phyloP scores from a whole-genome alignment of 2,113 vertebrate genomes.

The Gallinago jamesoni region DNA sequence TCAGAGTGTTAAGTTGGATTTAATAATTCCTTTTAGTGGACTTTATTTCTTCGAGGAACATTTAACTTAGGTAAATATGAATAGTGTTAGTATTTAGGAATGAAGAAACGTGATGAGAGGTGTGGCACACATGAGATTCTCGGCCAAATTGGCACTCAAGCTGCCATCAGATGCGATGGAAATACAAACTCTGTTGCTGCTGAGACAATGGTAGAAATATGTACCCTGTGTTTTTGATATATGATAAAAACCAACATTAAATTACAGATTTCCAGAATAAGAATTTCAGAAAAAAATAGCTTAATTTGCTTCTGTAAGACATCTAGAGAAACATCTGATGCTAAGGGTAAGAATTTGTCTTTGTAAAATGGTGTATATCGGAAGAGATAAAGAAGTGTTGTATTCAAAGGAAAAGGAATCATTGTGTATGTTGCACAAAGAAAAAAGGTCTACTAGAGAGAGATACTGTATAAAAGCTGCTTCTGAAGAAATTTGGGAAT shows the following conservation, averaged over 20 bases:
- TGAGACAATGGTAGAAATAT: background rate
- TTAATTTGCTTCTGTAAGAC: background rate
- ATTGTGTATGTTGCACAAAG: background rate
- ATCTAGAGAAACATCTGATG: background rate
- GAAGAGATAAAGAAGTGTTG: background rate
- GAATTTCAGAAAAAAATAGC: background rate
- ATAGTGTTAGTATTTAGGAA: background rate
- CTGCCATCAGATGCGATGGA: fast-evolving
- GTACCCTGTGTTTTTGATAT: background rate
- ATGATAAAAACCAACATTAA: background rate
- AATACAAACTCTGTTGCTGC: background rate
- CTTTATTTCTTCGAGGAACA: background rate
- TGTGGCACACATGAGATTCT: background rate
- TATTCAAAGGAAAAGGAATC: background rate
- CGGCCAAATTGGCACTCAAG: background rate
- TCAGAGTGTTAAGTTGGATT: background rate
- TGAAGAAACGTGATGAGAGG: background rate
- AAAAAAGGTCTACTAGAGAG: background rate
- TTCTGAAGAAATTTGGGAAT: background rate
- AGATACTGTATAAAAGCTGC: background rate
- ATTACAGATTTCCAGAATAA: background rate
- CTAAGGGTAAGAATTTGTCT: background rate
- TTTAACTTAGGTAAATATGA: background rate
- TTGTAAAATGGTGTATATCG: background rate
- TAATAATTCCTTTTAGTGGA: background rate